Evolutionary conservation across 2,888 invertebrate genomes (phyloP), one percentile per base, ranked within the genome.

Genomic region (Drosophila siamana): DNA sequence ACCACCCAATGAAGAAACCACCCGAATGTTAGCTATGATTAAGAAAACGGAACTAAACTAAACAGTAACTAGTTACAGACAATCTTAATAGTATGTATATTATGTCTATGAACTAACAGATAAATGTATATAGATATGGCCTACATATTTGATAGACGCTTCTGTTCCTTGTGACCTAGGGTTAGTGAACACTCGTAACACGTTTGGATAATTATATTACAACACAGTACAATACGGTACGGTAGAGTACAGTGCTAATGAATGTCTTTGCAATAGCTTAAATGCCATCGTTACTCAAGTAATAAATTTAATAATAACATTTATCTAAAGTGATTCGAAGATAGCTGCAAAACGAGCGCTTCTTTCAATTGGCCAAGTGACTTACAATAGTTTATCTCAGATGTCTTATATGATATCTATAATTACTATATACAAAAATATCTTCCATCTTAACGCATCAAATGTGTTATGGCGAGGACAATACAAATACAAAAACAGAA

Each of bases 91-190:
- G 7, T 22, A 19, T 19, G 30, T 52, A 50, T 24, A 24, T 36
- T 19, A 40, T 26, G 38, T 33, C 52, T 40, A 16, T 22, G 36
- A 38, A 47, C 30, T 50, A n/a, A 65, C 41, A 52, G 24, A 52
- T 64, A 28, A 50, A 43, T 48, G 51, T 55, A 54, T 52, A 59
- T 60, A 63, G 51, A 55, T 51, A 55, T 46, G 50, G 77, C 77
- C 63, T 59, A 54, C 36, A 36, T 72, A 69, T 73, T 66, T 73
- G 55, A 78, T 75, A 81, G 76, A 70, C 55, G 83, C 85, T 83
- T 88, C 82, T 88, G 88, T 83, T 88, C 88, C 88, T 88, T 69
- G 78, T 74, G 57, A 57, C 56, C 50, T 82, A 85, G 82, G 88
- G 68, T 82, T 82, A 82, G 82, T 87, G 88, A 85, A 46, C 13